phyloP scores from a whole-genome alignment of 1,140 invertebrate genomes.

The Drosophila jambulina region DNA sequence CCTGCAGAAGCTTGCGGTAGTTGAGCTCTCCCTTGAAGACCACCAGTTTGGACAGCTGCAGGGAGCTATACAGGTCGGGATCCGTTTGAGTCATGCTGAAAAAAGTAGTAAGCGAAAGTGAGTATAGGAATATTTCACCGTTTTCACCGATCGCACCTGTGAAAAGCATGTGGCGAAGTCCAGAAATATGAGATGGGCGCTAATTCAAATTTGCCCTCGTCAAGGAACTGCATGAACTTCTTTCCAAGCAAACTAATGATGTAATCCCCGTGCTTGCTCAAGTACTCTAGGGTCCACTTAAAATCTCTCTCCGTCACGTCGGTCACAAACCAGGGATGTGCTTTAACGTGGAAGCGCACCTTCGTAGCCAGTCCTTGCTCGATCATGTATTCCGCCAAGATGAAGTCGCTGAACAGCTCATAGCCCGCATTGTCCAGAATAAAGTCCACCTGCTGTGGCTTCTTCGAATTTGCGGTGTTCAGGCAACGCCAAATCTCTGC shows the following conservation, averaged over 20 bases:
- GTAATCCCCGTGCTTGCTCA: slow-evolving; percentile 84
- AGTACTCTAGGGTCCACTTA: slow-evolving; percentile 87
- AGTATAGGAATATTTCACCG: not conserved
- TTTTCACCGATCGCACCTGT: slow-evolving; percentile 27
- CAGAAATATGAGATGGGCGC: slow-evolving; percentile 91
- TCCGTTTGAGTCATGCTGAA: slow-evolving; percentile 91
- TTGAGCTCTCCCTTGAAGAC: slow-evolving; percentile 99
- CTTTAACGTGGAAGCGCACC: slow-evolving; percentile 95
- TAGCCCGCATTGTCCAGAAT: slow-evolving; percentile 97
- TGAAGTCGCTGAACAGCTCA: slow-evolving; percentile 96
- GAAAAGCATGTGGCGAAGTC: slow-evolving; percentile 93
- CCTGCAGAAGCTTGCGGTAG: slow-evolving; percentile 96
- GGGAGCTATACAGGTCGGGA: slow-evolving; percentile 89
- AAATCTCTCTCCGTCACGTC: slow-evolving; percentile 93
- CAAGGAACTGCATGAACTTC: slow-evolving; percentile 87
- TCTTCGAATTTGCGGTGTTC: slow-evolving; percentile 33
- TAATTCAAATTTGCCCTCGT: slow-evolving; percentile 86
- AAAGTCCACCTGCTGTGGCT: slow-evolving; percentile 88
- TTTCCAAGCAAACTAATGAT: slow-evolving; percentile 85
- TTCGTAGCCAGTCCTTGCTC: slow-evolving; percentile 88
- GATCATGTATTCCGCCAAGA: slow-evolving; percentile 93
- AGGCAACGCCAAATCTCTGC: slow-evolving; percentile 86
- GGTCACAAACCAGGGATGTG: slow-evolving; percentile 98
- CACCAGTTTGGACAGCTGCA: slow-evolving; percentile 90
- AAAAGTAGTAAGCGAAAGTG: slow-evolving; percentile 38